Conservation (phyloP, 2,888 invertebrate species). For the Drosophila lutescens region DNA sequence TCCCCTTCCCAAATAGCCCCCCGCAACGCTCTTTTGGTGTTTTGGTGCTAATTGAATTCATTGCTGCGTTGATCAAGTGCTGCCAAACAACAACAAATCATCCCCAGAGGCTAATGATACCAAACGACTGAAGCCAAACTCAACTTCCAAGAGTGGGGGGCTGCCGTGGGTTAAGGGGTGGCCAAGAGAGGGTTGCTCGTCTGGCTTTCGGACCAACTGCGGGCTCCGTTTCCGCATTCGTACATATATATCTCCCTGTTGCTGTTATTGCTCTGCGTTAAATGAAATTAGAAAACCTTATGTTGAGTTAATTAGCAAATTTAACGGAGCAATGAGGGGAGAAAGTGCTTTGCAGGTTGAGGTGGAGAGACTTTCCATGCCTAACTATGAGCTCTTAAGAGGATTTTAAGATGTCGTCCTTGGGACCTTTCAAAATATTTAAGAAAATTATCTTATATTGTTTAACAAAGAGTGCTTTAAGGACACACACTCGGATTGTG, state of each 20-base stretch:
- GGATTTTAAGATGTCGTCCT: background rate
- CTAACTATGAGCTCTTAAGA: background rate
- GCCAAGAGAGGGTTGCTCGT: slow-evolving; percentile 23
- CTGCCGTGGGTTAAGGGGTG: slow-evolving; percentile 17
- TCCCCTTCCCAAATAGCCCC: slow-evolving; percentile 1
- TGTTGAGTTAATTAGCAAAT: slow-evolving; percentile 79
- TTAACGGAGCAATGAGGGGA: slow-evolving; percentile 41
- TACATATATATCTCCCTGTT: slow-evolving; percentile 4
- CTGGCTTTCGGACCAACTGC: slow-evolving; percentile 26
- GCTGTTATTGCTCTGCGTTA: slow-evolving; percentile 49
- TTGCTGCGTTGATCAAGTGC: slow-evolving; percentile 80
- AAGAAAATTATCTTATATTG: too few species aligned
- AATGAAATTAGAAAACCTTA: slow-evolving; percentile 82
- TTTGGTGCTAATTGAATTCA: slow-evolving; percentile 81
- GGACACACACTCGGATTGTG: too few species aligned
- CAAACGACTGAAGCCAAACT: slow-evolving; percentile 64
- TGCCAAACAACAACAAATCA: slow-evolving; percentile 78
- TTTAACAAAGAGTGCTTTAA: too few species aligned
- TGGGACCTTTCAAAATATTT: too few species aligned
- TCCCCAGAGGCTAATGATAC: slow-evolving; percentile 78
- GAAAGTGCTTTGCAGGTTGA: slow-evolving; percentile 6
- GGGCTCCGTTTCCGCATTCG: slow-evolving; percentile 2
- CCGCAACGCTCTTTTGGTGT: slow-evolving; percentile 56
- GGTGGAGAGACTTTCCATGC: background rate
- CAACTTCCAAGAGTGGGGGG: slow-evolving; percentile 7